phyloP scores from a whole-genome alignment of 2,113 vertebrate species.

The Cephalopholis sonnerati region DNA sequence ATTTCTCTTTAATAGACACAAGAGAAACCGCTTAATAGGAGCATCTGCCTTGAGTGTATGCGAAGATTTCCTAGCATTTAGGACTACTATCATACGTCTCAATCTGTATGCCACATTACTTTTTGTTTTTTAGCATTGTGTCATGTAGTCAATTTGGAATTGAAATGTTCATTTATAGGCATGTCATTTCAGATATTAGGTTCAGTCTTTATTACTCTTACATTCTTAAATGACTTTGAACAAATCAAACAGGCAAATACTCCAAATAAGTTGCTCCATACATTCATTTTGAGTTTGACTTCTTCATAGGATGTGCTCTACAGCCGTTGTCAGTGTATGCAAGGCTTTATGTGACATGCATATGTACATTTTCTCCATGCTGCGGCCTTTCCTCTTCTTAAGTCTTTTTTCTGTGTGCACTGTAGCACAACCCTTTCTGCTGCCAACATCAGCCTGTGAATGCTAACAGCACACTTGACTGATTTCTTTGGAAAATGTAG shows the following conservation, averaged over 20 bases:
- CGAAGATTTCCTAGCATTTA: too few species aligned
- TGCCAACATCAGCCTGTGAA: constrained; percentile 19
- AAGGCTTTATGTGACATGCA: neutral
- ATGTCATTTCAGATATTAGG: too few species aligned
- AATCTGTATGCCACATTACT: neutral
- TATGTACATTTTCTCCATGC: neutral
- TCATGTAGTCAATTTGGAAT: neutral
- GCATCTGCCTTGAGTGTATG: neutral
- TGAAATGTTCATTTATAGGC: too few species aligned
- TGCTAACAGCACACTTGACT: constrained; percentile 4
- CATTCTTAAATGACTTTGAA: too few species aligned
- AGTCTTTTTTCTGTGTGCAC: neutral
- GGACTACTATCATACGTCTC: neutral
- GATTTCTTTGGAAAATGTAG: constrained; percentile 19
- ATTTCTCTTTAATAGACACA: neutral
- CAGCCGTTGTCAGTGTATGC: neutral
- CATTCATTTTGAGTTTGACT: neutral
- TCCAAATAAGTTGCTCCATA: neutral
- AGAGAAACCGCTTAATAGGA: neutral
- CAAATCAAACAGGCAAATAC: neutral
- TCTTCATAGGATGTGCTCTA: neutral
- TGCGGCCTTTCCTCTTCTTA: neutral
- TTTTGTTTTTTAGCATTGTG: neutral
- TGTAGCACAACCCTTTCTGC: constrained; percentile 1
- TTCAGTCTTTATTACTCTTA: too few species aligned